Evolutionary conservation across 1,140 invertebrate species (phyloP).

Genomic region (Druon quercuslanigerum): DNA sequence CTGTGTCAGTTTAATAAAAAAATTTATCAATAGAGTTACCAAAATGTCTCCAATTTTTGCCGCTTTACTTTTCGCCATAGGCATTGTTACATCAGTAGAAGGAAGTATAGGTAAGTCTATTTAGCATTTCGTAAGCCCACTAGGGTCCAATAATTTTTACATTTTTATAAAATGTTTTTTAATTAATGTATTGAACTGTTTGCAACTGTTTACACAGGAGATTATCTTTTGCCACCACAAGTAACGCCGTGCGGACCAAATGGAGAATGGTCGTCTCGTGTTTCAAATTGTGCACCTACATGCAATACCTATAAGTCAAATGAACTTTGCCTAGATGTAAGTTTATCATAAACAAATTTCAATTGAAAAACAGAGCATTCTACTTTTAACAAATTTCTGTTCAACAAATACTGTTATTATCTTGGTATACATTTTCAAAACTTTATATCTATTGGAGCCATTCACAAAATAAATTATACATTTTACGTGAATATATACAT

Average conservation of each 20-base stretch:
- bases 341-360: not conserved
- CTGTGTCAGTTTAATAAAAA: not conserved
- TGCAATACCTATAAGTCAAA: not conserved
- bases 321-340: not conserved
- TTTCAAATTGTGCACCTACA: not conserved
- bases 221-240: not conserved
- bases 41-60: not conserved
- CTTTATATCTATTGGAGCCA: too few relatives aligned
- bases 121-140: too few relatives aligned
- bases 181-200: too few relatives aligned
- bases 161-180: not conserved
- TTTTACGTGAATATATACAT: not conserved
- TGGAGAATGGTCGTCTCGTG: not conserved
- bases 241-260: slow-evolving; percentile 1
- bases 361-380: too few relatives aligned
- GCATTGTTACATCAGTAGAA: too few relatives aligned
- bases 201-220: too few relatives aligned
- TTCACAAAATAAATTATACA: too few relatives aligned
- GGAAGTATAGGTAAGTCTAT: too few relatives aligned
- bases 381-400: too few relatives aligned
- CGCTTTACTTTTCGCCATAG: not conserved
- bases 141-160: too few relatives aligned
- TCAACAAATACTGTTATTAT: not conserved
- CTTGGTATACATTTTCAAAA: not conserved
- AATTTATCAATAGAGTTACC: not conserved